phyloP scores from a whole-genome alignment of 2,113 vertebrate genomes.

The Equus przewalskii region DNA sequence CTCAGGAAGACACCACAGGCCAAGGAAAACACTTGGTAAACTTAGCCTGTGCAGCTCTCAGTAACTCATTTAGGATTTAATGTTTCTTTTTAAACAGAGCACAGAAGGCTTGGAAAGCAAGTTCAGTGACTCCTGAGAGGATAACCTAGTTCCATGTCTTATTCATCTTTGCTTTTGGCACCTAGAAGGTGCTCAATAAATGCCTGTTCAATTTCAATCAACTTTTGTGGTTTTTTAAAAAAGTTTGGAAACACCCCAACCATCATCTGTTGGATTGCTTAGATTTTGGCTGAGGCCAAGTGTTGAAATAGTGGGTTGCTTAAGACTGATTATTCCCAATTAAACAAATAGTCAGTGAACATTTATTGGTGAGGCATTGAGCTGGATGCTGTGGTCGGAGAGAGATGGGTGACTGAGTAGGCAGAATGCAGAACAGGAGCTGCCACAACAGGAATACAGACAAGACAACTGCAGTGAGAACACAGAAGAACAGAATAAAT shows the following conservation, averaged over 20 bases:
- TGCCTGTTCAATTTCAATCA: constrained; percentile 78
- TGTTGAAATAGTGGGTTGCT: constrained; percentile 80
- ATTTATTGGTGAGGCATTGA: constrained; percentile 49
- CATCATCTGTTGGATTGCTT: constrained; percentile 69
- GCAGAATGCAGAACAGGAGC: not conserved
- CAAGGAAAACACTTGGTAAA: constrained; percentile 80
- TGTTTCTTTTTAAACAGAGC: constrained; percentile 74
- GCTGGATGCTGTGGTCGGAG: constrained; percentile 21
- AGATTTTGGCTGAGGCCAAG: constrained; percentile 73
- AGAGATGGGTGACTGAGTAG: not conserved
- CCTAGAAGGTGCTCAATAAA: constrained; percentile 77
- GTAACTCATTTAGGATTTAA: constrained; percentile 77
- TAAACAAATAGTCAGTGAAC: constrained; percentile 74
- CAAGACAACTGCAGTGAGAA: not conserved
- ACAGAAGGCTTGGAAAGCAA: constrained; percentile 77
- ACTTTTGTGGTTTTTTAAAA: constrained; percentile 74
- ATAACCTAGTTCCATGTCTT: constrained; percentile 71
- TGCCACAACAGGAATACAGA: not conserved
- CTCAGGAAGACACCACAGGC: constrained; percentile 72
- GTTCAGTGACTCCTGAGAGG: constrained; percentile 70
- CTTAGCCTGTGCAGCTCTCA: constrained; percentile 55
- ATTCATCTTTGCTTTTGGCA: constrained; percentile 81
- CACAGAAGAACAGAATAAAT: not conserved
- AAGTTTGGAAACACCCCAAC: constrained; percentile 66
- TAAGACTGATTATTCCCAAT: constrained; percentile 81